A percentile compares a stretch with the other conserved stretches of the same genome.
Conservation (phyloP, 2,888 invertebrate genomes). For the Caenorhabditis afra region DNA sequence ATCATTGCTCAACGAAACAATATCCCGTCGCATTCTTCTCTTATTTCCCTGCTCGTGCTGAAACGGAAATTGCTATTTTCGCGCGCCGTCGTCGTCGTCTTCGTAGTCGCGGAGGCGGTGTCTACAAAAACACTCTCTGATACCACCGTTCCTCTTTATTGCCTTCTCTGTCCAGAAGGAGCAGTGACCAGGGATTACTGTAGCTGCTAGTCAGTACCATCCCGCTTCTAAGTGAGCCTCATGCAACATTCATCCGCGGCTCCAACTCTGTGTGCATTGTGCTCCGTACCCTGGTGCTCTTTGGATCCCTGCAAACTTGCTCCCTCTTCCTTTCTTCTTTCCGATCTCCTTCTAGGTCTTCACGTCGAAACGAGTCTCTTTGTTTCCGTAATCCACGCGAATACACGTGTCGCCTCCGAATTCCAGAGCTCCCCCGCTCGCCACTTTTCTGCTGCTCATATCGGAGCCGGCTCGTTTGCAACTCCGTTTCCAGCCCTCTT, state of each 20-base stretch:
- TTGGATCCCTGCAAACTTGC: constrained; percentile 11
- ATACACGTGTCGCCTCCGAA: constrained; percentile 2
- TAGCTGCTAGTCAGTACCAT: neutral
- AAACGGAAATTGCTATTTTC: constrained; percentile 35
- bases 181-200: neutral
- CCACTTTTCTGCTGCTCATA: neutral
- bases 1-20: neutral
- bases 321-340: neutral
- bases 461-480: constrained; percentile 23
- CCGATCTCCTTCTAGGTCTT: neutral
- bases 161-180: neutral
- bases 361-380: neutral
- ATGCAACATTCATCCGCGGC: no score
- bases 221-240: no score
- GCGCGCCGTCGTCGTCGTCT: no score
- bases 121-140: neutral
- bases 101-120: neutral
- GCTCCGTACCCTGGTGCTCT: no score
- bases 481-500: constrained; percentile 28
- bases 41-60: constrained; percentile 6
- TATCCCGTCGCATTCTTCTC: neutral
- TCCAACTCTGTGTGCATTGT: no score
- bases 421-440: constrained; percentile 1
- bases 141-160: neutral
- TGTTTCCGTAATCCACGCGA: constrained; percentile 7